Percentiles rank a stretch among this genome's conserved stretches.
Evolutionary conservation across 1,140 invertebrate species (phyloP).

Genomic region (Pseudomyrmex flavicornis): DNA sequence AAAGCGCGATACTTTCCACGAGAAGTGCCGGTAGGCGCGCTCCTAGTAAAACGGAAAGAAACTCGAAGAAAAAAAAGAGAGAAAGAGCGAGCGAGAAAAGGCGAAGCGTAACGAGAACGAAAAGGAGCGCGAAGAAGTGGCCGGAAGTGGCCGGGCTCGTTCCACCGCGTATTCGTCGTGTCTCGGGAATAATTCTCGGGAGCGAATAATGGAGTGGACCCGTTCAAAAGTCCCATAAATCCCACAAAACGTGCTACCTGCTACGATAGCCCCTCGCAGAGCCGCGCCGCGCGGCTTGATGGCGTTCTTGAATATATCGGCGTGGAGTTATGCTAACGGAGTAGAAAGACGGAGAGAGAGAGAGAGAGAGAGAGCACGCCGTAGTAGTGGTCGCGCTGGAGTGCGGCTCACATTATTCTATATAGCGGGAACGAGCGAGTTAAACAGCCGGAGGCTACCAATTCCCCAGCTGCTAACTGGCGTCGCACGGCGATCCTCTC

Average conservation of each 20-base stretch:
- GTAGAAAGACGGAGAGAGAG: not conserved
- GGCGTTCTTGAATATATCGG: conserved; percentile 62
- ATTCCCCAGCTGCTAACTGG: conserved; percentile 76
- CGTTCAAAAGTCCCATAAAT: conserved; percentile 80
- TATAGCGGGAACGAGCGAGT: conserved; percentile 66
- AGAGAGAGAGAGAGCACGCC: not conserved
- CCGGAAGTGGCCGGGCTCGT: conserved; percentile 44
- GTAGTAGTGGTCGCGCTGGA: conserved; percentile 56
- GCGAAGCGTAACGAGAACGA: not conserved
- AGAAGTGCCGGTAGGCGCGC: conserved; percentile 5
- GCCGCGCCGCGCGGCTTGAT: conserved; percentile 49
- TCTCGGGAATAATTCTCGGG: conserved; percentile 74
- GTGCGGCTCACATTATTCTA: conserved; percentile 67
- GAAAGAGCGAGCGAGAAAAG: not conserved
- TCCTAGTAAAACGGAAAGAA: conserved; percentile 1
- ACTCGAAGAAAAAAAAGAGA: not conserved
- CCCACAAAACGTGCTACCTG: conserved; percentile 59
- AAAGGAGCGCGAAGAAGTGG: conserved; percentile 12
- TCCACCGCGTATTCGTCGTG: conserved; percentile 62
- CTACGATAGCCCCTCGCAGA: conserved; percentile 16
- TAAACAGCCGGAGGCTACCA: conserved; percentile 78
- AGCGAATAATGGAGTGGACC: conserved; percentile 78
- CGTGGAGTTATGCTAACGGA: conserved; percentile 34
- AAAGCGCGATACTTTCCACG: conserved; percentile 45
- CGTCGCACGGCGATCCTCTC: conserved; percentile 40